Evolutionary conservation across 2,888 invertebrate species (phyloP).

Genomic region (Lysandra coridon): DNA sequence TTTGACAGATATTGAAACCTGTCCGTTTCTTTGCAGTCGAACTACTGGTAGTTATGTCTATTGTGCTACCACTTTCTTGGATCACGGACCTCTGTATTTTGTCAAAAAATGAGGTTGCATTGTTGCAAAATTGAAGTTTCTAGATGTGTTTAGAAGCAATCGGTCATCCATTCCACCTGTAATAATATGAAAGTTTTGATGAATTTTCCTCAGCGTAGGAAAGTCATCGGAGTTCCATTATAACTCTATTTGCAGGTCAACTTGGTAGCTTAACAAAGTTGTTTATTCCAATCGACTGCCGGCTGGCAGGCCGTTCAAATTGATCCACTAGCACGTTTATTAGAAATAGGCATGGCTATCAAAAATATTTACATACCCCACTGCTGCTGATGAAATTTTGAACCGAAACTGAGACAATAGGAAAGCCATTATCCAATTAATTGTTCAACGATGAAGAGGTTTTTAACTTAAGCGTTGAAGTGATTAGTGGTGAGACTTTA

Average conservation of each 20-base stretch:
- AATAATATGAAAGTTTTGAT: conserved; percentile 11
- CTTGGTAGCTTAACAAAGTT: conserved; percentile 27
- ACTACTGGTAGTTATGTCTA: no score
- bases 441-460: neutral
- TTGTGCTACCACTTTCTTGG: neutral
- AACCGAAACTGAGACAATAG: neutral
- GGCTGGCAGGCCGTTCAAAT: conserved; percentile 8
- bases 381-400: neutral
- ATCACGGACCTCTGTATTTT: neutral
- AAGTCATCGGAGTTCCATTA: conserved; percentile 14
- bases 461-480: neutral
- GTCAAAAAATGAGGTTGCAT: neutral
- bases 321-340: neutral
- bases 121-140: no score
- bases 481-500: neutral
- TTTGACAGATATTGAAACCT: no score
- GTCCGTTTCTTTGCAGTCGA: no score
- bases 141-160: neutral
- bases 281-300: conserved; percentile 15
- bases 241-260: conserved; percentile 28
- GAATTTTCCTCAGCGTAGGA: neutral
- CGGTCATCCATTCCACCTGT: neutral
- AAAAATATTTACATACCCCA: neutral
- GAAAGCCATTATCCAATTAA: neutral
- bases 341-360: neutral